Evolutionary conservation across 2,888 invertebrate genomes (phyloP).

Genomic region (Cheilosia vulpina): DNA sequence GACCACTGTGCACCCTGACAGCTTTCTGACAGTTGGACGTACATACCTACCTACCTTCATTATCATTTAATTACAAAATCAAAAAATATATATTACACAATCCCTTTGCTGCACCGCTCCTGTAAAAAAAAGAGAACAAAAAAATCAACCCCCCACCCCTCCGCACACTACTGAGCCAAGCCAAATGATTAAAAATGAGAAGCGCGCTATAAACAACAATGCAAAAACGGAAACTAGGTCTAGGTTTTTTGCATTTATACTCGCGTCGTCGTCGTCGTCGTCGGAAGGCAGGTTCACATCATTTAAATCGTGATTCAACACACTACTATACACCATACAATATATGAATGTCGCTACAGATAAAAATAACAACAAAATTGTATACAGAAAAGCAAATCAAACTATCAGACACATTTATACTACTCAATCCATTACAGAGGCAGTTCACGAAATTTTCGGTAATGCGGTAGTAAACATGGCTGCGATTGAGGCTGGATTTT

Average conservation of each 20-base stretch:
- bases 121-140: conserved; percentile 12
- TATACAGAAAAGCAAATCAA: conserved; percentile 31
- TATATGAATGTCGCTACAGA: conserved; percentile 30
- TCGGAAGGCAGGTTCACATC: conserved; percentile 71
- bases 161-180: conserved; percentile 33
- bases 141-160: background rate
- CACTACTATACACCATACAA: conserved; percentile 18
- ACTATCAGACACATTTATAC: conserved; percentile 36
- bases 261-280: conserved; percentile 31
- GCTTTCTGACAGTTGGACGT: conserved; percentile 44
- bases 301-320: conserved; percentile 71
- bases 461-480: conserved; percentile 71
- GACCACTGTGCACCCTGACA: conserved; percentile 21
- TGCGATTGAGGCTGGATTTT: conserved; percentile 47
- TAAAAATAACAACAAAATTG: conserved; percentile 54
- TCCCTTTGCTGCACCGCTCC: conserved; percentile 41
- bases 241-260: conserved; percentile 74
- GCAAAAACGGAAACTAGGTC: conserved; percentile 75
- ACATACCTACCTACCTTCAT: background rate
- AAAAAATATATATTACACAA: conserved; percentile 40
- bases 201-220: conserved; percentile 73
- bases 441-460: conserved; percentile 71
- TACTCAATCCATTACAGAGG: conserved; percentile 63
- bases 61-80: conserved; percentile 32
- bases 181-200: conserved; percentile 71